A percentile compares a stretch with the other conserved stretches of the same genome.
Evolutionary conservation across 2,888 invertebrate species (phyloP).

Genomic region (Athalia rosae): DNA sequence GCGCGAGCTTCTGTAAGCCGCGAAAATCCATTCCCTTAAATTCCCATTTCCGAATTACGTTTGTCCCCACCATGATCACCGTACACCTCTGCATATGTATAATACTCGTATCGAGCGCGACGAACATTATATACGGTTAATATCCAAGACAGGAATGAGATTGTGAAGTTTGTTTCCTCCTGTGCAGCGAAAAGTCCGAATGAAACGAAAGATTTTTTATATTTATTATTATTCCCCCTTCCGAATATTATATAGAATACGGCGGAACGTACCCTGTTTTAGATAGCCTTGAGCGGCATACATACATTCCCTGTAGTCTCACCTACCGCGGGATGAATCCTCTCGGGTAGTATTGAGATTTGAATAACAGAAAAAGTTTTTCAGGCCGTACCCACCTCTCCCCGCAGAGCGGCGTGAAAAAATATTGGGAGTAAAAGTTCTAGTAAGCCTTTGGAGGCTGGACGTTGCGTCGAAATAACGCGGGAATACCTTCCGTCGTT

Average conservation of each 20-base stretch:
- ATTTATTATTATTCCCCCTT: not conserved
- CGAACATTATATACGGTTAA: no score
- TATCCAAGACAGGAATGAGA: no score
- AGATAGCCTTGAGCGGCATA: constrained; percentile 30
- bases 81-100: no score
- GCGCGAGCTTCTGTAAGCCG: no score
- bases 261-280: not conserved
- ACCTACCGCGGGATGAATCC: not conserved
- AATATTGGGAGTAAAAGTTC: constrained; percentile 8
- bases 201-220: no score
- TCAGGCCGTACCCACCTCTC: not conserved
- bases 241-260: not conserved
- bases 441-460: constrained; percentile 24
- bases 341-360: constrained; percentile 38
- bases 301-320: not conserved
- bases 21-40: no score
- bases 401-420: not conserved
- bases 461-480: constrained; percentile 36
- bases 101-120: no score
- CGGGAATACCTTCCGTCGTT: constrained; percentile 20
- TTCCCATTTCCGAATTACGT: no score
- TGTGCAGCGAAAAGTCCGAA: no score
- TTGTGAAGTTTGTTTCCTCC: no score
- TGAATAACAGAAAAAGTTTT: constrained; percentile 41
- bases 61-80: no score